Evolutionary conservation across 2,113 vertebrate species (phyloP).

Genomic region (Pterocles orientalis): DNA sequence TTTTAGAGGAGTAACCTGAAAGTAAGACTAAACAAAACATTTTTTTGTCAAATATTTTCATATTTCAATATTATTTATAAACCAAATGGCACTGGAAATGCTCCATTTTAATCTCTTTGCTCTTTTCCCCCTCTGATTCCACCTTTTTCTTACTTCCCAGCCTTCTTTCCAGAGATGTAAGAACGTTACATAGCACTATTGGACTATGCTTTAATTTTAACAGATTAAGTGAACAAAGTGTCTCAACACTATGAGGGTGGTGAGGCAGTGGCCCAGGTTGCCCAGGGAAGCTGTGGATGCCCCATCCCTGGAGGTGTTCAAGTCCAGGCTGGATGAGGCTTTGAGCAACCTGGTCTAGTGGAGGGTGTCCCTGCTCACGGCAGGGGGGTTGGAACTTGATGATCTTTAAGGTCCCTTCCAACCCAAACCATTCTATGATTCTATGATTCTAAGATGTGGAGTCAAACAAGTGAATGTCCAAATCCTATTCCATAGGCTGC

Average conservation of each 20-base stretch:
- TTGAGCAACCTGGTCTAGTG: no score
- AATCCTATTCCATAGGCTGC: background rate
- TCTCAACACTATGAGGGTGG: no score
- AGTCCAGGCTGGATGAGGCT: no score
- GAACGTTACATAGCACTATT: background rate
- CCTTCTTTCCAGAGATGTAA: background rate
- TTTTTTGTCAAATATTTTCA: background rate
- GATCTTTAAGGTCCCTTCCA: no score
- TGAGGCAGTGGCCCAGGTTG: no score
- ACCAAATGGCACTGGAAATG: background rate
- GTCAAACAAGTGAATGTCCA: background rate
- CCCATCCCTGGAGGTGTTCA: no score
- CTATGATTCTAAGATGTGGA: no score
- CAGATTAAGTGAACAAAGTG: background rate
- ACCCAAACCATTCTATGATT: no score
- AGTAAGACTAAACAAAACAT: background rate
- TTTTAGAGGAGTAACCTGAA: background rate
- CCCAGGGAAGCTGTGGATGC: no score
- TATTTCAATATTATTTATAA: background rate
- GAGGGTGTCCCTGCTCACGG: no score
- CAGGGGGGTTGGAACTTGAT: no score
- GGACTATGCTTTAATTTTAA: background rate
- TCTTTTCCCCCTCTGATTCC: background rate
- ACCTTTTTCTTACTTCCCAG: background rate
- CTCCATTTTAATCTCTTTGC: background rate